These are phyloP conservation scores for Temnothorax longispinosus DNA, from an alignment of 1,140 invertebrate genomes.

Conservation along the genomic window DNA sequence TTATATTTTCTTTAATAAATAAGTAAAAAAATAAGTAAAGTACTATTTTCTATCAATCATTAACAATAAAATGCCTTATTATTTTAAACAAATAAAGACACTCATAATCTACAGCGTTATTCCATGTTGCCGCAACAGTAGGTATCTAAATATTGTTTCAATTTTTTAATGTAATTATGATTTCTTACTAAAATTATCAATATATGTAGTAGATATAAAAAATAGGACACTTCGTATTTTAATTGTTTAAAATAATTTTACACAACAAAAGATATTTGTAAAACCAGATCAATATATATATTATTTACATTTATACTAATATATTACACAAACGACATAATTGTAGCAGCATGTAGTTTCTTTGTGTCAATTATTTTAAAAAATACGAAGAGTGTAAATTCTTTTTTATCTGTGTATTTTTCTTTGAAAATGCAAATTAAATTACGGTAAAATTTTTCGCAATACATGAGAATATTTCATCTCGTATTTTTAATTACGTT, in stretches of 20 bases:
- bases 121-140: not conserved
- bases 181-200: not conserved
- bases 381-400: not conserved
- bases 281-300: not conserved
- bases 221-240: not conserved
- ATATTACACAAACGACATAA: not conserved
- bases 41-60: not conserved
- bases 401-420: not conserved
- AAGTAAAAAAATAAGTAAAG: not conserved
- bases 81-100: not conserved
- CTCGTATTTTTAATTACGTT: slow-evolving; percentile 17
- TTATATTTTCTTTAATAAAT: not conserved
- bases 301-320: not conserved
- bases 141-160: not conserved
- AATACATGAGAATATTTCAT: slow-evolving; percentile 9
- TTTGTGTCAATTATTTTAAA: slow-evolving; percentile 6
- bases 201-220: not conserved
- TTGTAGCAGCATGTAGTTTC: not conserved
- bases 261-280: not conserved
- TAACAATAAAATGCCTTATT: not conserved
- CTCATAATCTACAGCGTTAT: not conserved
- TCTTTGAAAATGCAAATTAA: not conserved
- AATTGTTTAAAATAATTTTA: not conserved
- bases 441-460: not conserved
- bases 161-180: not conserved